Base-by-base conservation (phyloP, 2,888 invertebrate species). In the Spodoptera exigua region DNA sequence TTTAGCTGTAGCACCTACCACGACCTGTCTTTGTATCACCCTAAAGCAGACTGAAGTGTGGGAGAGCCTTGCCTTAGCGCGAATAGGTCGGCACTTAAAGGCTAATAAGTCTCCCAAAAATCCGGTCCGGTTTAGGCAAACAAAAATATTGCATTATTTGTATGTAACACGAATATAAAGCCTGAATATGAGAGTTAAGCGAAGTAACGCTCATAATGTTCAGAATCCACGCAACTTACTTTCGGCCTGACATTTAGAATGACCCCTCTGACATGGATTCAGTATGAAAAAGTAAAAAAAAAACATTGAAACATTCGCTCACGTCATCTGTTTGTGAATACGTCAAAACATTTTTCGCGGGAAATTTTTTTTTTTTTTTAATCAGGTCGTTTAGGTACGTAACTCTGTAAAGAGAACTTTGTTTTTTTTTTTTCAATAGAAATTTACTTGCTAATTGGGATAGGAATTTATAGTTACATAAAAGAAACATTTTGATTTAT, bases 221-320 rank as follows among this genome's bases (percentile, higher is more conserved):
- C n/a, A n/a, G 18, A n/a, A 40, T 17, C 12, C n/a, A 44, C 18
- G 65, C 48, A 67, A 72, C 61, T 72, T 61, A 72, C 61, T 72
- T 61, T n/a, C 11, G 5, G 43, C 14, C 40, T 74, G 74, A 70
- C 74, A 74, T 53, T 64, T 66, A 57, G 51, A 70, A 54, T 32
- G 47, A 37, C 36, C 16, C 7, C 5, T 14, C 2, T 76, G 74
- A 74, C 55, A 39, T 16, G 66, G 74, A 70, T 70, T 34, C 37
- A 0, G 18, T 51, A 10, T 7, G 14, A 13, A 37, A 62, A 52
- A 60, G 14, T 14, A 37, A 62, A 55, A 60, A 64, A 59, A 17
- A n/a, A 53, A 51, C 44, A 35, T 53, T 49, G 17, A 2, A 14
- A 34, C 12, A 21, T 56, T 47, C 44, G 61, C 44, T 17, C n/a